Percentiles rank a stretch among this genome's conserved stretches.
These are phyloP conservation scores for Hylia prasina DNA, from an alignment of 2,113 vertebrate species.

Conservation along the genomic window DNA sequence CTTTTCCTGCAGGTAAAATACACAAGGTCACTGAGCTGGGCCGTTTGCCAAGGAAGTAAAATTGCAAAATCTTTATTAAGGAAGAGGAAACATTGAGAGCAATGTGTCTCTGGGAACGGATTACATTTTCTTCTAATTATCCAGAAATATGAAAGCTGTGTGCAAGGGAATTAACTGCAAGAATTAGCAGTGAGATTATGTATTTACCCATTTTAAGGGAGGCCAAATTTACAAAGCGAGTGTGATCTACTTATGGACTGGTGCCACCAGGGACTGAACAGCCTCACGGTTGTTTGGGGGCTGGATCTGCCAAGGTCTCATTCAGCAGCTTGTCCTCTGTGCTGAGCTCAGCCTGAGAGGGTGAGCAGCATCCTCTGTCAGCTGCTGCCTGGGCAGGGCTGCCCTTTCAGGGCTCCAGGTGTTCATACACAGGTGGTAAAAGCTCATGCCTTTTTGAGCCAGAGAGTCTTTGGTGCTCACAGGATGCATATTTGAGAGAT, in stretches of 20 bases:
- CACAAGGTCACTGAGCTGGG: neutral
- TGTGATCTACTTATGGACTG: neutral
- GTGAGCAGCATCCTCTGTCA: neutral
- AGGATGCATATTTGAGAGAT: neutral
- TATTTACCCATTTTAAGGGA: constrained; percentile 37
- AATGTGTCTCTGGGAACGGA: constrained; percentile 34
- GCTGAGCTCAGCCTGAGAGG: neutral
- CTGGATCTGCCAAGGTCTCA: neutral
- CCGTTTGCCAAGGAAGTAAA: neutral
- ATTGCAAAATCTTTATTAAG: constrained; percentile 20
- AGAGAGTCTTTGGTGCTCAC: neutral
- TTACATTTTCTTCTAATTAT: constrained; percentile 63
- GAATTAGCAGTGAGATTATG: constrained; percentile 65
- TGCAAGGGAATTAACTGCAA: constrained; percentile 57
- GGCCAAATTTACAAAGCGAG: constrained; percentile 6
- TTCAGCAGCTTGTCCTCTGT: neutral
- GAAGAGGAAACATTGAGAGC: constrained; percentile 11
- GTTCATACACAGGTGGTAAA: neutral
- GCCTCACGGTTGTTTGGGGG: neutral
- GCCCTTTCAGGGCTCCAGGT: neutral
- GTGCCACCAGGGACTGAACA: neutral
- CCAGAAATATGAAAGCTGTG: constrained; percentile 58
- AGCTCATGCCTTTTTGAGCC: neutral
- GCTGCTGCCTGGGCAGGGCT: neutral
- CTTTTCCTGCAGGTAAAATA: constrained; percentile 24